Conservation (phyloP, 2,113 vertebrate genomes). For the Chunga burmeisteri region DNA sequence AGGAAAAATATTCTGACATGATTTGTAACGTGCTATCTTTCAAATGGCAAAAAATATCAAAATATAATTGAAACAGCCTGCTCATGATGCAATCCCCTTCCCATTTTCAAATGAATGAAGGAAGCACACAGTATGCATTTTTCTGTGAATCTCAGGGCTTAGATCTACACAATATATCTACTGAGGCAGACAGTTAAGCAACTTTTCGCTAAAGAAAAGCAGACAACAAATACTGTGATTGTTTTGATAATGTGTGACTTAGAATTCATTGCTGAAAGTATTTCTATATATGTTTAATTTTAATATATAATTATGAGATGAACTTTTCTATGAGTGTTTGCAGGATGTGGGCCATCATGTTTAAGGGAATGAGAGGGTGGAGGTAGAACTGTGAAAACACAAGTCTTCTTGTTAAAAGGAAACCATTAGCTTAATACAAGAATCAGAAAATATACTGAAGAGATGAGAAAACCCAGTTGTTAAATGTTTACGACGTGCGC, state of each 20-base stretch:
- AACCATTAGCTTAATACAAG: background rate
- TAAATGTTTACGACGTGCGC: background rate
- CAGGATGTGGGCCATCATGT: background rate
- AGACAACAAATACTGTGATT: background rate
- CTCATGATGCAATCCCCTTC: slow-evolving; percentile 17
- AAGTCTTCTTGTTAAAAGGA: background rate
- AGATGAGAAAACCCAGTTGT: background rate
- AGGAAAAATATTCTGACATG: slow-evolving; percentile 67
- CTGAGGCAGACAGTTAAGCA: background rate
- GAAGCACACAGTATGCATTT: slow-evolving; percentile 1
- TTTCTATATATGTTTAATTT: background rate
- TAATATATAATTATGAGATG: background rate
- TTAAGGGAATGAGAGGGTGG: background rate
- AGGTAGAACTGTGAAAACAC: background rate
- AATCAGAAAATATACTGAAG: background rate
- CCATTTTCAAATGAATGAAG: slow-evolving; percentile 42
- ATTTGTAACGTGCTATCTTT: slow-evolving; percentile 63
- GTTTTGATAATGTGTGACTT: background rate
- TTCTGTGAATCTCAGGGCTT: background rate
- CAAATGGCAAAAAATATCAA: slow-evolving; percentile 58
- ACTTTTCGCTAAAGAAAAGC: background rate
- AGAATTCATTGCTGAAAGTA: background rate
- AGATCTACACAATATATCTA: background rate
- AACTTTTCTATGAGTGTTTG: background rate
- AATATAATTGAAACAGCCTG: slow-evolving; percentile 58